Percentiles rank a stretch among this genome's conserved stretches.
Evolutionary conservation across 1,140 invertebrate species (phyloP).

Genomic region (Diploscapter pachys): DNA sequence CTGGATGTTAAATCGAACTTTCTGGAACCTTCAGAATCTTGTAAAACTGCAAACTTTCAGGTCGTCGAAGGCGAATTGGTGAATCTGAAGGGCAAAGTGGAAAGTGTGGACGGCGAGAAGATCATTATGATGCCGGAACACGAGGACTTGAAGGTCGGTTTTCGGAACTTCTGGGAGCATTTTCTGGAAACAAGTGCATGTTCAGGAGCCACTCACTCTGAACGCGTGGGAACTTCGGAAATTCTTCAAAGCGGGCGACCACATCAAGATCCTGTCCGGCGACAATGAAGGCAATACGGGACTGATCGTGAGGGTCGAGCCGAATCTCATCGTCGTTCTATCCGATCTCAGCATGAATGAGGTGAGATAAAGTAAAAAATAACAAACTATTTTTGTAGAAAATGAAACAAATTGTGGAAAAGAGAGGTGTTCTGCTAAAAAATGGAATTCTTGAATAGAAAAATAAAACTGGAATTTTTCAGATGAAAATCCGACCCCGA

Average conservation of each 20-base stretch:
- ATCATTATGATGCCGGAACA: slow-evolving; percentile 95
- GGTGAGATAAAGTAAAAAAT: slow-evolving; percentile 60
- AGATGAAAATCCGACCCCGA: slow-evolving; percentile 70
- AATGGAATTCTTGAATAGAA: too few relatives aligned
- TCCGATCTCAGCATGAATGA: slow-evolving; percentile 97
- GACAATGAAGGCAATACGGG: slow-evolving; percentile 95
- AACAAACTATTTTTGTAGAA: neutral
- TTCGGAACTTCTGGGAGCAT: neutral
- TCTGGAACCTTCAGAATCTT: too few relatives aligned
- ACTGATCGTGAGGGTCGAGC: slow-evolving; percentile 87
- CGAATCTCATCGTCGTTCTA: slow-evolving; percentile 83
- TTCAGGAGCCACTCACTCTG: slow-evolving; percentile 53
- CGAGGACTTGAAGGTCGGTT: slow-evolving; percentile 77
- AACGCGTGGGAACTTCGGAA: slow-evolving; percentile 76
- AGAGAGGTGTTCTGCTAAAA: too few relatives aligned
- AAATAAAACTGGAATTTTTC: slow-evolving; percentile 23
- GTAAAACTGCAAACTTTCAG: too few relatives aligned
- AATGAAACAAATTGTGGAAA: too few relatives aligned
- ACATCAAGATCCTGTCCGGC: slow-evolving; percentile 83
- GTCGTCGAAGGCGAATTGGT: slow-evolving; percentile 90
- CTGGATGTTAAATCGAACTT: too few relatives aligned
- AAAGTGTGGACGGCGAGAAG: slow-evolving; percentile 87
- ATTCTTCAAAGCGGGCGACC: slow-evolving; percentile 91
- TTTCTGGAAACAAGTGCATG: neutral
- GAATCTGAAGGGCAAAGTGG: slow-evolving; percentile 86